Evolutionary conservation across 2,888 invertebrate genomes (phyloP).

Genomic region (Slavum lentiscoides): DNA sequence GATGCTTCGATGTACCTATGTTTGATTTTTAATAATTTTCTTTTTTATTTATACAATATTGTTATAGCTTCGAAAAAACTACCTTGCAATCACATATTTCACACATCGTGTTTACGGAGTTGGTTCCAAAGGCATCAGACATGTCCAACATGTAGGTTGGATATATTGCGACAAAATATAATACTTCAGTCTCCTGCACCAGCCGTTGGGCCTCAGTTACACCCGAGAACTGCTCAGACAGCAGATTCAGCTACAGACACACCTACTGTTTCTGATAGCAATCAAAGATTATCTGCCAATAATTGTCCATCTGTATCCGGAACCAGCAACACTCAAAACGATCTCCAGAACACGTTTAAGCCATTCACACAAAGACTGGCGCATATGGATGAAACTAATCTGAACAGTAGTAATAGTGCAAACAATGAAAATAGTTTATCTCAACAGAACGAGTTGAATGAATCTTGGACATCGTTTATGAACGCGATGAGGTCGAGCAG

Average conservation of each 20-base stretch:
- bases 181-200: constrained; percentile 57
- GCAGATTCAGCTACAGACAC: background rate
- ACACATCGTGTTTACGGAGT: constrained; percentile 92
- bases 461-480: background rate
- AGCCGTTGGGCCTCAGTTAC: constrained; percentile 44
- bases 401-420: background rate
- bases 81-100: constrained; percentile 99
- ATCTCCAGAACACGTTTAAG: too few species aligned
- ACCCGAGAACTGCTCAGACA: background rate
- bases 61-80: constrained; percentile 82
- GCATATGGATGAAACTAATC: background rate
- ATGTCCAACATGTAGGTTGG: constrained; percentile 96
- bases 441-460: background rate
- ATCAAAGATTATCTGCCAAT: too few species aligned
- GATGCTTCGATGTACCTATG: constrained; percentile 17
- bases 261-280: background rate
- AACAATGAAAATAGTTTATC: background rate
- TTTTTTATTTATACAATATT: background rate
- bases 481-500: background rate
- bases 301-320: too few species aligned
- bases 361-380: too few species aligned
- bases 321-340: too few species aligned
- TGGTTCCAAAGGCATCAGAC: constrained; percentile 99
- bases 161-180: constrained; percentile 66
- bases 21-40: background rate